A percentile compares a stretch with the other conserved stretches of the same genome.
Conservation (phyloP, 1,140 invertebrate species). For the Idris sp. region DNA sequence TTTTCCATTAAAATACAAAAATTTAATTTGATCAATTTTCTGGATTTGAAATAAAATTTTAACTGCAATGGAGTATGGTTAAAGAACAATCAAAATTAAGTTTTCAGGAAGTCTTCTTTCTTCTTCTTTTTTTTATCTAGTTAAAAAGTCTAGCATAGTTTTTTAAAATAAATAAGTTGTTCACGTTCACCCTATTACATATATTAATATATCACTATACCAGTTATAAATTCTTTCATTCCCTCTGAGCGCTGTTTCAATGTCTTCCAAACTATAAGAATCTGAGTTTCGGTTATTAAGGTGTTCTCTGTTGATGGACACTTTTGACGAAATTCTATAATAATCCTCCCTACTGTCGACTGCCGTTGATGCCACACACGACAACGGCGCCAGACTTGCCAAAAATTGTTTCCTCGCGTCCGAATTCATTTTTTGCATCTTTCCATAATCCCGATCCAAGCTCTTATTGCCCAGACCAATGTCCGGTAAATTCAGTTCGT, state of each 20-base stretch:
- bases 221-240: conserved; percentile 76
- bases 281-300: conserved; percentile 76
- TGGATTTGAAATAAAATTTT: too few species aligned
- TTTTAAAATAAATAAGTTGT: too few species aligned
- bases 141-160: too few species aligned
- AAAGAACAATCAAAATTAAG: too few species aligned
- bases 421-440: conserved; percentile 73
- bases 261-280: conserved; percentile 83
- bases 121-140: too few species aligned
- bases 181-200: too few species aligned
- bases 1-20: too few species aligned
- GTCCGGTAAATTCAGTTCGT: conserved; percentile 76
- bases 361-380: conserved; percentile 83
- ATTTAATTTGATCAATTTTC: too few species aligned
- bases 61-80: too few species aligned
- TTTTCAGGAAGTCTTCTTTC: too few species aligned
- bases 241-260: conserved; percentile 80
- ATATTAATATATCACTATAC: conserved; percentile 1
- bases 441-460: conserved; percentile 67
- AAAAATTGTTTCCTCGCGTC: conserved; percentile 85
- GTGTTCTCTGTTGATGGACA: conserved; percentile 72
- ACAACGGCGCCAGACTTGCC: conserved; percentile 85
- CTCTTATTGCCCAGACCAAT: conserved; percentile 79
- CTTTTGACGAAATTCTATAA: conserved; percentile 81
- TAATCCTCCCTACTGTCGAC: conserved; percentile 83